Base-by-base conservation (phyloP, 2,113 vertebrate species). In the Nematolebias whitei region DNA sequence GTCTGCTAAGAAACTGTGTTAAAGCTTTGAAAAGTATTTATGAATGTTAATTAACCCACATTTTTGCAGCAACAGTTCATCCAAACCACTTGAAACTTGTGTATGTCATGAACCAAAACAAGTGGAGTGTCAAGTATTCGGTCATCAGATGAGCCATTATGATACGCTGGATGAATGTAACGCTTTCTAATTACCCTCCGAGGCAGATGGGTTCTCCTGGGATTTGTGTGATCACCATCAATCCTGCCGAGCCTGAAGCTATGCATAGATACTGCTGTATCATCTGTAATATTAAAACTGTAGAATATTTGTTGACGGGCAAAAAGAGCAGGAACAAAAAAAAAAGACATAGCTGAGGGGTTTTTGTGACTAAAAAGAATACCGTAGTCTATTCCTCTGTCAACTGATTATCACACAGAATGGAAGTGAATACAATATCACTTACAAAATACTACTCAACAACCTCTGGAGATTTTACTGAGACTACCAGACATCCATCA, bases 401-500 rank as follows among this genome's bases (percentile, higher is more conserved):
- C 40, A 53, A 53, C 63, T 48, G 41, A 74, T 26, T 62, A 63
- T 66, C 24, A 61, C 15, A 35, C 16, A 29, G 29, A 68, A 38
- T 48, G 18, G 35, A n/a, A 50, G 14, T 23, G 39, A 66, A 23
- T 49, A 47, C 40, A 76, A 44, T 51, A 68, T 63, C 52, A 49
- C 68, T 15, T 12, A 45, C n/a, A 35, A 60, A 71, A 63, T 40
- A 69, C 20, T 58, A 16, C 43, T 63, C 20, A 50, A 32, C 1
- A 4, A 73, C 49, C 10, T 44, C n/a, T 24, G 11, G 4, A 52
- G 38, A 51, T 22, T 51, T 61, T 51, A n/a, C 45, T 45, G 45
- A 73, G 48, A 4, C 52, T 23, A 35, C 18, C 22, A 67, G 56
- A 44, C 54, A 51, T 81, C 50, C 40, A 70, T 74, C 45, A 72